A percentile compares a stretch with the other conserved stretches of the same genome.
Conservation (phyloP, 2,113 vertebrate genomes). For the Sander lucioperca region DNA sequence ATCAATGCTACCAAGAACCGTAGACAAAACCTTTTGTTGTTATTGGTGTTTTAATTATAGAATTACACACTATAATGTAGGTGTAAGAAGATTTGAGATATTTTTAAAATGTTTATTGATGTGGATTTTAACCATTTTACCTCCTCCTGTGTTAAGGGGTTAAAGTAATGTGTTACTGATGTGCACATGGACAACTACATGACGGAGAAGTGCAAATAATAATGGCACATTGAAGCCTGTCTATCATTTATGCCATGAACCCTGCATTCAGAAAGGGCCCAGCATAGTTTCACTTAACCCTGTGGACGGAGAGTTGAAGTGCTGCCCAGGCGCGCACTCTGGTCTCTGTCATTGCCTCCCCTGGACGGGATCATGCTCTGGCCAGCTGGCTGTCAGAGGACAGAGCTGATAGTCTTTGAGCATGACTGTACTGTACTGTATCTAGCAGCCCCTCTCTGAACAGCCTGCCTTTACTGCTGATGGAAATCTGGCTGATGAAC, state of each 20-base stretch:
- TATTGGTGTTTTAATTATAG: neutral
- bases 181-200: neutral
- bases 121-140: too few relatives aligned
- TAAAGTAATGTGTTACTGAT: neutral
- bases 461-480: conserved; percentile 40
- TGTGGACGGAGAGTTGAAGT: neutral
- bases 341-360: neutral
- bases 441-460: conserved; percentile 44
- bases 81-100: too few relatives aligned
- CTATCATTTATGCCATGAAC: neutral
- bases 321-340: neutral
- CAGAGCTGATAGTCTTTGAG: conserved; percentile 52
- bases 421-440: conserved; percentile 38
- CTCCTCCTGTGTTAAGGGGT: too few relatives aligned
- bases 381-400: conserved; percentile 53
- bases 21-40: too few relatives aligned
- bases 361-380: neutral
- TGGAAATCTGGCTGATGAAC: conserved; percentile 50
- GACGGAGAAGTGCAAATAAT: neutral
- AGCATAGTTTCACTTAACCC: neutral
- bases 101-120: too few relatives aligned
- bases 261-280: neutral
- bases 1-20: too few relatives aligned
- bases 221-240: neutral
- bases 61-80: neutral